phyloP scores from a whole-genome alignment of 2,797 vertebrate species.

The Nyctibius grandis region DNA sequence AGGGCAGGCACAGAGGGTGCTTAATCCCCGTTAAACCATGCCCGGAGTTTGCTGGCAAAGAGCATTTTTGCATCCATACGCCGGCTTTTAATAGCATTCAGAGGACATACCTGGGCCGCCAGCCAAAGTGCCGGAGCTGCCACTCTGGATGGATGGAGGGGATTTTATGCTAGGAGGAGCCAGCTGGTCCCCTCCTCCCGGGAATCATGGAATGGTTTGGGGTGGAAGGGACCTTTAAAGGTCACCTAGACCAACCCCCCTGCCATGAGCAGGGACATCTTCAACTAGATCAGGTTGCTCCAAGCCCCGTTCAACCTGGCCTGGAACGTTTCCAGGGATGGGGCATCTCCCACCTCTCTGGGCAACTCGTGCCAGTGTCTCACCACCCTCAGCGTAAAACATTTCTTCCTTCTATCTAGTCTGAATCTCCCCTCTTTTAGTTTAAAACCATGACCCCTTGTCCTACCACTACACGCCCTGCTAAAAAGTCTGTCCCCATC shows the following conservation, averaged over 20 bases:
- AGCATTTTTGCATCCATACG: neutral
- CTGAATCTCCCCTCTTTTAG: neutral
- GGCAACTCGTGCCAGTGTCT: neutral
- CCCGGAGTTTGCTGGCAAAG: neutral
- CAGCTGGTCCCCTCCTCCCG: neutral
- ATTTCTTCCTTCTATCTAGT: neutral
- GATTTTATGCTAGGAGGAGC: neutral
- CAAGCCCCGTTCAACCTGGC: accelerated
- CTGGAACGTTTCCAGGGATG: neutral
- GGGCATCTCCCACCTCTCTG: neutral
- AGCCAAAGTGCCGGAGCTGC: neutral
- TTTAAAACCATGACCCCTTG: no score
- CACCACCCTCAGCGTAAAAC: accelerated
- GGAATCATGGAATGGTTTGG: neutral
- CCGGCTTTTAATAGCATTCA: neutral
- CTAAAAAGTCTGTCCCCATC: no score
- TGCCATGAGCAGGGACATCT: accelerated
- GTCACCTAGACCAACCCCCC: accelerated
- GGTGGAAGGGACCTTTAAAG: neutral
- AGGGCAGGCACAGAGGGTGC: neutral
- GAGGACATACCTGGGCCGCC: neutral
- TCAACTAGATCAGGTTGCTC: accelerated
- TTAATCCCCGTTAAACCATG: neutral
- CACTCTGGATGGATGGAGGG: neutral
- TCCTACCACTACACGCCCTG: no score